Evolutionary conservation across 2,113 vertebrate species (phyloP).

Genomic region (Sakesphorus luctuosus): DNA sequence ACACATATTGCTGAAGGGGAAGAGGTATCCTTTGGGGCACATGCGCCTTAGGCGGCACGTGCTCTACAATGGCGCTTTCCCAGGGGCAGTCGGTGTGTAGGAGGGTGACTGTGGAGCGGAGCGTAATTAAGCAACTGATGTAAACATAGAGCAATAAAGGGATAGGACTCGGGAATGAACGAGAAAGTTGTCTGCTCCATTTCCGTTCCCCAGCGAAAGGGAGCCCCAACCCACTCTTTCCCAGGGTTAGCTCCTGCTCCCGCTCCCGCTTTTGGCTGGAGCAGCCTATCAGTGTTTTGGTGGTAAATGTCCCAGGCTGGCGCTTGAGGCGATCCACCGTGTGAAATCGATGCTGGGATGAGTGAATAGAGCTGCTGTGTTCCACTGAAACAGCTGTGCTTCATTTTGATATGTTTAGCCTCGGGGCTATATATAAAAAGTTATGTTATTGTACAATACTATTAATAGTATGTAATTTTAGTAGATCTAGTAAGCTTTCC

Average conservation of each 20-base stretch:
- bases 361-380: neutral
- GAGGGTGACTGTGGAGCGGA: neutral
- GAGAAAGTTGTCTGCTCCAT: rapidly evolving
- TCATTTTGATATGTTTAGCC: neutral
- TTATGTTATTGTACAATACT: constrained; percentile 12
- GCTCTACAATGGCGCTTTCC: neutral
- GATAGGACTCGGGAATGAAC: rapidly evolving
- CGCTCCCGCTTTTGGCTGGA: neutral
- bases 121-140: neutral
- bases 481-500: neutral
- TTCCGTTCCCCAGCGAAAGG: no score
- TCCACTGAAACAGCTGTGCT: neutral
- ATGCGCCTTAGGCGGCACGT: rapidly evolving
- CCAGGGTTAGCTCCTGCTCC: rapidly evolving
- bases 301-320: neutral
- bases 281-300: rapidly evolving
- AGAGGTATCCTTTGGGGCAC: rapidly evolving
- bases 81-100: rapidly evolving
- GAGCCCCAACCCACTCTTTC: rapidly evolving
- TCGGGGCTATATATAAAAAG: neutral
- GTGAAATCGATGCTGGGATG: neutral
- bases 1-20: neutral
- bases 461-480: constrained; percentile 11
- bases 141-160: neutral
- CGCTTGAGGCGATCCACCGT: rapidly evolving